Base-by-base conservation (phyloP, 2,888 invertebrate genomes). In the Petrolisthes manimaculis region DNA sequence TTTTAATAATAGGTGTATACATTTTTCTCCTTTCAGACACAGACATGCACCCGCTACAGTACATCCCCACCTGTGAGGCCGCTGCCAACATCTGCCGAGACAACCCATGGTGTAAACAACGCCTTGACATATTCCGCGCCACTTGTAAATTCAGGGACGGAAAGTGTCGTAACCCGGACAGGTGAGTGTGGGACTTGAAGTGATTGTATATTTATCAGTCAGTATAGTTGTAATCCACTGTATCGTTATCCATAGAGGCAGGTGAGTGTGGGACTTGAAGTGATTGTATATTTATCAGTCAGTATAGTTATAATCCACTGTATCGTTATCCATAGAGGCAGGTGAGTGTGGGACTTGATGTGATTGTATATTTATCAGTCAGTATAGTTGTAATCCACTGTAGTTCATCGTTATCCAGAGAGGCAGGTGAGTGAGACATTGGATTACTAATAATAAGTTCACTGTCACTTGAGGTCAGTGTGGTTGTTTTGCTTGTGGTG, bases 41-140 rank as follows among this genome's bases (percentile, higher is more conserved):
- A 24, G 90, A 90, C 84, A 90, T 90, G 90, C 90, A 90, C 53
- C 90, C 90, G 14, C 69, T 90, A 78, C 79, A 89, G 74, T 86
- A 77, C 77, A 90, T 90, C 51, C 90, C 90, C 8, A 90, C 90
- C 54, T 90, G 90, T 54, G 79, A 86, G 61, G 77, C 78, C 6
- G 90, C 90, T 5, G 81, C 88, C 21, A 86, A 88, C 83, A 90
- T 89, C 77, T 90, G 90, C 81, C 84, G 79, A 3, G 79, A 83
- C 61, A 90, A 90, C 78, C 89, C 90, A 1, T 90, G 89, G 89
- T 90, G 90, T 51, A 77, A 88, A 12, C 89, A 89, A 54, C 54
- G 89, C 4, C 86, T 89, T 3, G 89, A 90, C 37, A 87, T 87
- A 61, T 89, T 89, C 82, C 74, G 85, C 14, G 6, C 80, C 51